Conservation (phyloP, 1,140 invertebrate genomes). For the Zelostemma sp. region DNA sequence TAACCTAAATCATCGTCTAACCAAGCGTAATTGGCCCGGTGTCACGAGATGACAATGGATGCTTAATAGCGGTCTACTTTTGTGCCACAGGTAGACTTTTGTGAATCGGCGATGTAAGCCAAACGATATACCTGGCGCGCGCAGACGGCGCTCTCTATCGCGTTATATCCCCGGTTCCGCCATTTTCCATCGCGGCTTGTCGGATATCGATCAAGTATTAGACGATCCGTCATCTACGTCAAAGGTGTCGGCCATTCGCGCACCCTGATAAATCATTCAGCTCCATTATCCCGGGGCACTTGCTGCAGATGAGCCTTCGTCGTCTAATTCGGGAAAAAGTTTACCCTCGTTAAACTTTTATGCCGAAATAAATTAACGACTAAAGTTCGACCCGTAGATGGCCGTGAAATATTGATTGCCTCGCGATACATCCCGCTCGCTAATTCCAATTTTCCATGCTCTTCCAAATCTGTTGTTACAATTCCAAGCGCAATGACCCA, state of each 20-base stretch:
- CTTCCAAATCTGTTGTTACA: too few relatives aligned
- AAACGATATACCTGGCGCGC: slow-evolving; percentile 3
- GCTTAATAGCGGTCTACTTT: slow-evolving; percentile 48
- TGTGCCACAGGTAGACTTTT: slow-evolving; percentile 47
- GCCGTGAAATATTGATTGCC: too few relatives aligned
- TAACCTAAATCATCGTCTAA: slow-evolving; percentile 45
- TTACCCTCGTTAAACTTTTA: slow-evolving; percentile 1
- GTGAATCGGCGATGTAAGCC: slow-evolving; percentile 35
- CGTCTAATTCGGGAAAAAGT: not conserved
- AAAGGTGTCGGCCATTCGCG: slow-evolving; percentile 44
- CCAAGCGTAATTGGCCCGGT: slow-evolving; percentile 47
- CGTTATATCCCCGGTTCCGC: slow-evolving; percentile 4
- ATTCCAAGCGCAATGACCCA: too few relatives aligned
- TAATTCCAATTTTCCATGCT: too few relatives aligned
- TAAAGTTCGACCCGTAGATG: too few relatives aligned
- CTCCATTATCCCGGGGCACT: slow-evolving; percentile 46
- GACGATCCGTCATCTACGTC: slow-evolving; percentile 50
- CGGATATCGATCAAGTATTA: slow-evolving; percentile 46
- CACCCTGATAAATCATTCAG: slow-evolving; percentile 50
- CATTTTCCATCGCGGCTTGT: slow-evolving; percentile 34
- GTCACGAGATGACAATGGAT: slow-evolving; percentile 44
- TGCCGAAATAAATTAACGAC: not conserved
- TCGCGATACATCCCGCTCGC: too few relatives aligned
- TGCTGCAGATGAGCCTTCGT: slow-evolving; percentile 44
- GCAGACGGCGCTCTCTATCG: not conserved